Conservation (phyloP, 2,888 invertebrate species). For the Pandemis corylana region DNA sequence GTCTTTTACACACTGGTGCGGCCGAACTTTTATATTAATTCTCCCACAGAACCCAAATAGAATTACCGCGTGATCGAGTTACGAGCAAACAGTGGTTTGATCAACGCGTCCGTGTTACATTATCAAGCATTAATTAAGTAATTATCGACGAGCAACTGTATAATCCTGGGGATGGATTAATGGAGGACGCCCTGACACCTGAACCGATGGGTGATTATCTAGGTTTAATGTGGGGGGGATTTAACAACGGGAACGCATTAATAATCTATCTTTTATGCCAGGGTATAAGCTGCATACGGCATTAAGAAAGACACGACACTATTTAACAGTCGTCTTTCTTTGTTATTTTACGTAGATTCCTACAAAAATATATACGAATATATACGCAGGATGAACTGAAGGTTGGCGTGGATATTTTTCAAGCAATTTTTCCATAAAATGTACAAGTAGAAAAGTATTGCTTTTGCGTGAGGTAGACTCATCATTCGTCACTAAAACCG, state of each 20-base stretch:
- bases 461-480: background rate
- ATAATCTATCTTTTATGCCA: background rate
- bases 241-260: background rate
- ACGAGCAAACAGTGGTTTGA: background rate
- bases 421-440: background rate
- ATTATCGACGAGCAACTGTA: constrained; percentile 27
- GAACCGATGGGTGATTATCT: constrained; percentile 16
- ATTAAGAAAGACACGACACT: background rate
- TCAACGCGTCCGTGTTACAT: constrained; percentile 22
- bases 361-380: too few relatives aligned
- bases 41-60: background rate
- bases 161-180: constrained; percentile 28
- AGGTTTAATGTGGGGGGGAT: background rate
- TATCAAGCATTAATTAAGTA: constrained; percentile 27
- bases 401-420: too few relatives aligned
- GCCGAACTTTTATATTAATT: background rate
- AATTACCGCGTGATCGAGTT: constrained; percentile 10
- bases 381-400: too few relatives aligned
- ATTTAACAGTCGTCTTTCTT: background rate
- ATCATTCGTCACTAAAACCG: background rate
- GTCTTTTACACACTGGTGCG: too few relatives aligned
- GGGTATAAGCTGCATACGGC: background rate
- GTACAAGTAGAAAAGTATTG: background rate
- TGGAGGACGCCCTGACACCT: constrained; percentile 26
- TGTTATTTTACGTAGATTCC: background rate